Evolutionary conservation across 2,797 vertebrate species (phyloP), one percentile per base, ranked within the genome.

Genomic region (Huso huso): DNA sequence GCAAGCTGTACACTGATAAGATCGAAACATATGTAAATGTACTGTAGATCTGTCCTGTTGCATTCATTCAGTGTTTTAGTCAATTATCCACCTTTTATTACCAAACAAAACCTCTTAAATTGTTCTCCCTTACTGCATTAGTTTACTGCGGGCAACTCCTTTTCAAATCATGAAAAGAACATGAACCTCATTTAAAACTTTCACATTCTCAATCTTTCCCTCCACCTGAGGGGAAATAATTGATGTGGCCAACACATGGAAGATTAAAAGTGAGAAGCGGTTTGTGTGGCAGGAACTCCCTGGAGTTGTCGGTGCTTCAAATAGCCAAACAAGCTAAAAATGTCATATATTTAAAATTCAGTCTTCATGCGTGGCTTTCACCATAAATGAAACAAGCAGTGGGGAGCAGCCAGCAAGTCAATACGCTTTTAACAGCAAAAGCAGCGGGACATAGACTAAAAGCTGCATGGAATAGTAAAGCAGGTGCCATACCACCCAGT

Each of bases 341-440:
- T 86, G 85, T 86, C 86, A 88, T 84, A 83, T 68, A 23, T 87
- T 89, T 84, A 81, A 85, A 84, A 89, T 91, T 89, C 86, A 82
- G 76, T 81, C 76, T 86, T 84, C 85, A 84, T 82, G 82, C 78
- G 81, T 82, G 81, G 82, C 75, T 84, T 80, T 81, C 76, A 74
- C 78, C 78, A 86, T 84, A 86, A 88, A 88, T 88, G 86, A 86
- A 88, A 88, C 87, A 86, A 87, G 86, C 82, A 86, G 83, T 81
- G 81, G 83, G 81, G 83, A 83, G 77, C 79, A 83, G 84, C 78
- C 81, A 81, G 84, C 79, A 81, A 86, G 88, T 86, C 85, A 84
- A 83, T 88, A 80, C 84, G 78, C 80, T 84, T 82, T 80, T 77
- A 84, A 78, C 79, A 81, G 85, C 73, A 79, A 78, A 81, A 78